Percentiles rank a stretch among this genome's conserved stretches.
Conservation (phyloP, 2,113 vertebrate species). For the Ctenodactylus gundi region DNA sequence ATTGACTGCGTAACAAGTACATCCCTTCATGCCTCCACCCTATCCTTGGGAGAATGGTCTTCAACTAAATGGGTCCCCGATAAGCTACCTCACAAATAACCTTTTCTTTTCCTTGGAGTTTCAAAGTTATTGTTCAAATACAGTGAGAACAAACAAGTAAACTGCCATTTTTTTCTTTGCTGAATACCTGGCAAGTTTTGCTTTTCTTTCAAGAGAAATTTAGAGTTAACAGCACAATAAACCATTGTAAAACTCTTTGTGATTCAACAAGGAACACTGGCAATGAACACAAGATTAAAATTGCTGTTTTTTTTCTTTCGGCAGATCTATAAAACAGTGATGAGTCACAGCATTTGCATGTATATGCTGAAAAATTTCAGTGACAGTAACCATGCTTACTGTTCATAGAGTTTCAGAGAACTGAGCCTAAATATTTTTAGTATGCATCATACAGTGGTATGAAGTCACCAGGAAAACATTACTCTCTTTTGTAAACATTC, state of each 20-base stretch:
- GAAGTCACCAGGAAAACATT: slow-evolving; percentile 53
- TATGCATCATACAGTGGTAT: slow-evolving; percentile 3
- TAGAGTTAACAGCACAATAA: slow-evolving; percentile 39
- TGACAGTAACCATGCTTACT: background rate
- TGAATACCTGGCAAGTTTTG: slow-evolving; percentile 26
- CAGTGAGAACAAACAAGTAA: background rate
- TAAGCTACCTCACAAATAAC: slow-evolving; percentile 21
- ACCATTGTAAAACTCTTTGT: slow-evolving; percentile 54
- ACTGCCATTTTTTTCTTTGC: slow-evolving; percentile 3
- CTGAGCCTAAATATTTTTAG: slow-evolving; percentile 46
- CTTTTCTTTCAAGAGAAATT: slow-evolving; percentile 50
- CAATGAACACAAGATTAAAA: slow-evolving; percentile 49
- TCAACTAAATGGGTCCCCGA: background rate
- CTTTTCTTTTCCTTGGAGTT: background rate
- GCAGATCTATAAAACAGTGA: background rate
- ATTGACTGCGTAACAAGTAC: too few species aligned
- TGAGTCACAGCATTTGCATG: slow-evolving; percentile 37
- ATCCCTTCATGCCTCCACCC: too few species aligned
- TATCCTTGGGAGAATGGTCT: too few species aligned
- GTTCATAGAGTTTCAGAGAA: slow-evolving; percentile 37
- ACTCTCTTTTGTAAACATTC: slow-evolving; percentile 25
- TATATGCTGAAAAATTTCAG: slow-evolving; percentile 37
- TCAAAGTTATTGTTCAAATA: background rate
- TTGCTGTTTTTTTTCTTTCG: slow-evolving; percentile 28
- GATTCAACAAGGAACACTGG: background rate